Evolutionary conservation across 92 coral and sea anemone genomes (phyloP).

Genomic region (Ricordea florida): DNA sequence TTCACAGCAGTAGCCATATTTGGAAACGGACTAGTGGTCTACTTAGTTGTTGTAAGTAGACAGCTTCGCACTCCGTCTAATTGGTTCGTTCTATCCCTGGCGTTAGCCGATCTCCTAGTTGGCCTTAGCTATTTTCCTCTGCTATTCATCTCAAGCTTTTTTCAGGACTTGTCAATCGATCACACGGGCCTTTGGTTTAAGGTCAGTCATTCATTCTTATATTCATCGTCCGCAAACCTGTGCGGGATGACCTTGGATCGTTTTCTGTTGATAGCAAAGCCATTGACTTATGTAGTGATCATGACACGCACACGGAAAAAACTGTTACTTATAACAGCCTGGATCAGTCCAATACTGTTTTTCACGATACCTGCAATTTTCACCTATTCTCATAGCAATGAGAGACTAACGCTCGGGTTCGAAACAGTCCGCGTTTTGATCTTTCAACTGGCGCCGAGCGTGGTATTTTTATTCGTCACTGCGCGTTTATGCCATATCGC

Average conservation of each 20-base stretch:
- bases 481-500: constrained; percentile 2
- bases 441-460: constrained; percentile 18
- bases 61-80: neutral
- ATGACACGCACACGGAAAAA: neutral
- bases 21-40: constrained; percentile 11
- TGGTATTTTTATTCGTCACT: neutral
- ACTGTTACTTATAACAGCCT: neutral
- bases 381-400: neutral
- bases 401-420: neutral
- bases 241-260: constrained; percentile 21
- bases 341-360: neutral
- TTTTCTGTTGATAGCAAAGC: neutral
- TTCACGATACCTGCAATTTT: constrained; percentile 12
- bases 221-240: constrained; percentile 10
- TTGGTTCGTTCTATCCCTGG: constrained; percentile 15
- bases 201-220: constrained; percentile 13
- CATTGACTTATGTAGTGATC: neutral
- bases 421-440: constrained; percentile 1
- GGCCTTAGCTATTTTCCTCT: constrained; percentile 7
- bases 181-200: constrained; percentile 34
- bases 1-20: neutral
- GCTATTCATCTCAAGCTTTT: constrained; percentile 1
- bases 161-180: neutral
- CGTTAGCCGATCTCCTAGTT: constrained; percentile 5
- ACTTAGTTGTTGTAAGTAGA: neutral